Conservation (phyloP, 2,113 vertebrate species). For the Speoplatyrhinus poulsoni region DNA sequence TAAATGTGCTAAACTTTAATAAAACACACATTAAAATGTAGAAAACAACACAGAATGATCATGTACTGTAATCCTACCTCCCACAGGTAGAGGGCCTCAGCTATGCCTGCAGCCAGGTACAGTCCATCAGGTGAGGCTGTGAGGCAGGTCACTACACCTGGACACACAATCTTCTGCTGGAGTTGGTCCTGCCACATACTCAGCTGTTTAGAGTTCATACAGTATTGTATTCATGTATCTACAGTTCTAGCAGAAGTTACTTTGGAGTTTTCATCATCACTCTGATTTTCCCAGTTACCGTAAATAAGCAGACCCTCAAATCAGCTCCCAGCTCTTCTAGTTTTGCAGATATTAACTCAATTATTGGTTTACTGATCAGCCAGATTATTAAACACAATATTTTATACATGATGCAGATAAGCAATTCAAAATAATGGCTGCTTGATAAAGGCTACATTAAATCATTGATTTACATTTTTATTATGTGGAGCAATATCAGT, state of each 20-base stretch:
- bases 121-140: slow-evolving; percentile 85
- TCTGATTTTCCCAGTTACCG: too few relatives aligned
- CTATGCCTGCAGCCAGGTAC: slow-evolving; percentile 86
- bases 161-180: slow-evolving; percentile 96
- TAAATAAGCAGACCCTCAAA: too few relatives aligned
- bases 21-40: background rate
- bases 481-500: too few relatives aligned
- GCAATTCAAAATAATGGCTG: too few relatives aligned
- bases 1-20: too few relatives aligned
- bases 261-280: background rate
- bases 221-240: background rate
- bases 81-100: slow-evolving; percentile 91
- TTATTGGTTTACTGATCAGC: too few relatives aligned
- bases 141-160: slow-evolving; percentile 89
- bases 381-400: too few relatives aligned
- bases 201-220: background rate
- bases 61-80: slow-evolving; percentile 77
- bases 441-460: too few relatives aligned
- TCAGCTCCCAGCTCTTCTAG: too few relatives aligned
- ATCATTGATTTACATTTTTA: too few relatives aligned
- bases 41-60: background rate
- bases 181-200: slow-evolving; percentile 85
- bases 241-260: background rate
- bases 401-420: too few relatives aligned
- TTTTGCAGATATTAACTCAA: too few relatives aligned